These are phyloP conservation scores for Petrolisthes manimaculis DNA, from an alignment of 2,888 invertebrate species.

Conservation along the genomic window DNA sequence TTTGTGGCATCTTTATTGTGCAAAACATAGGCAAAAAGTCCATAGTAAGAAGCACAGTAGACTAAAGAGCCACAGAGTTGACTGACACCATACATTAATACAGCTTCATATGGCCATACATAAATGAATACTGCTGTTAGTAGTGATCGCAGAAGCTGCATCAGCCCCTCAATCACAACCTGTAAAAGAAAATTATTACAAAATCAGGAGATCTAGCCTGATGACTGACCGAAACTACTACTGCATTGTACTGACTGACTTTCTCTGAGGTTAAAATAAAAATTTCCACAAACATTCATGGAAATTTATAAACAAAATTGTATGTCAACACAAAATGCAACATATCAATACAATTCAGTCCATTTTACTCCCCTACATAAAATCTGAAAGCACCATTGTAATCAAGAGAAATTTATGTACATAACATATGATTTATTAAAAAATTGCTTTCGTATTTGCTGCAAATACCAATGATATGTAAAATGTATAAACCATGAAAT, in stretches of 20 bases:
- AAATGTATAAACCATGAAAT: background rate
- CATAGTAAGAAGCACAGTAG: slow-evolving; percentile 52
- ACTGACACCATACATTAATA: slow-evolving; percentile 53
- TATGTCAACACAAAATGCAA: no score
- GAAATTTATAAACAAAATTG: no score
- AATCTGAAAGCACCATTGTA: no score
- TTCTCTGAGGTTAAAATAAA: no score
- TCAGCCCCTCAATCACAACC: slow-evolving; percentile 62
- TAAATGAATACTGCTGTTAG: slow-evolving; percentile 40
- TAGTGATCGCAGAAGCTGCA: slow-evolving; percentile 51
- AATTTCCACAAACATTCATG: no score
- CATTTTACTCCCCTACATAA: no score
- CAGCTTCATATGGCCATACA: slow-evolving; percentile 40
- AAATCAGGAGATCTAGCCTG: background rate
- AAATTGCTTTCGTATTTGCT: no score
- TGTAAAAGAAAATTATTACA: slow-evolving; percentile 16
- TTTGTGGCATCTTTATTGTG: slow-evolving; percentile 26
- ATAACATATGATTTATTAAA: no score
- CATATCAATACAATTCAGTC: no score
- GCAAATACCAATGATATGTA: no score
- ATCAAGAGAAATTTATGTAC: no score
- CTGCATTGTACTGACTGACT: background rate
- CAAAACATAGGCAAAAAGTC: slow-evolving; percentile 42
- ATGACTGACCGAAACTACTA: background rate
- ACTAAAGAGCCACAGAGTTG: slow-evolving; percentile 57